phyloP scores from a whole-genome alignment of 2,888 invertebrate species.

The Synergus japonicus region DNA sequence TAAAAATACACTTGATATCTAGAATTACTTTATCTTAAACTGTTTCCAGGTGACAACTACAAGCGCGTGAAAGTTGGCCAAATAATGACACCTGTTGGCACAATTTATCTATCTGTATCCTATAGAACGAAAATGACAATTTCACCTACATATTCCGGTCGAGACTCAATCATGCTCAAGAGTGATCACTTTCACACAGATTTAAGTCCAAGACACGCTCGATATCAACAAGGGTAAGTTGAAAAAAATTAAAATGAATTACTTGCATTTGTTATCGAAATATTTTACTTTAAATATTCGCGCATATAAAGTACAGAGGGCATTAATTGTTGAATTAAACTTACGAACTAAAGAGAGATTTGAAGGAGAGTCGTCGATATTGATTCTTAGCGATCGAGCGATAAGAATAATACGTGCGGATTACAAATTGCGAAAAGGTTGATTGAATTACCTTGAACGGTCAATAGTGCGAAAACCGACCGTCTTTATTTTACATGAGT shows the following conservation, averaged over 20 bases:
- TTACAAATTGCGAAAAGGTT: no score
- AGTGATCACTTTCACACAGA: slow-evolving; percentile 93
- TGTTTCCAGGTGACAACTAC: slow-evolving; percentile 85
- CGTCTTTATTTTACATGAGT: no score
- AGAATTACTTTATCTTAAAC: not conserved
- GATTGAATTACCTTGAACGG: no score
- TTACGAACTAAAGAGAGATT: no score
- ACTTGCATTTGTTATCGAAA: not conserved
- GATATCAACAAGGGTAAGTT: slow-evolving; percentile 81
- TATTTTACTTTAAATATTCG: no score
- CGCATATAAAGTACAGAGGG: no score
- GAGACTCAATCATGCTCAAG: slow-evolving; percentile 90
- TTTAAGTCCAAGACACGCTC: slow-evolving; percentile 83
- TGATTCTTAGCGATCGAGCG: no score
- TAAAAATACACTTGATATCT: not conserved
- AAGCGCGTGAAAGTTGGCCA: slow-evolving; percentile 91
- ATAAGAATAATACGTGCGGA: no score
- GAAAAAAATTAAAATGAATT: not conserved
- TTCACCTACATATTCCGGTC: slow-evolving; percentile 86
- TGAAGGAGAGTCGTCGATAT: no score
- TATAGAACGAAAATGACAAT: slow-evolving; percentile 96
- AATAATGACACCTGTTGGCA: slow-evolving; percentile 91
- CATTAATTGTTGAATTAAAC: no score
- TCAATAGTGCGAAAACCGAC: no score
- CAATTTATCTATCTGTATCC: slow-evolving; percentile 88